Percentiles rank a stretch among this genome's conserved stretches.
These are phyloP conservation scores for Cynaeus angustus DNA, from an alignment of 2,888 invertebrate species.

Conservation along the genomic window DNA sequence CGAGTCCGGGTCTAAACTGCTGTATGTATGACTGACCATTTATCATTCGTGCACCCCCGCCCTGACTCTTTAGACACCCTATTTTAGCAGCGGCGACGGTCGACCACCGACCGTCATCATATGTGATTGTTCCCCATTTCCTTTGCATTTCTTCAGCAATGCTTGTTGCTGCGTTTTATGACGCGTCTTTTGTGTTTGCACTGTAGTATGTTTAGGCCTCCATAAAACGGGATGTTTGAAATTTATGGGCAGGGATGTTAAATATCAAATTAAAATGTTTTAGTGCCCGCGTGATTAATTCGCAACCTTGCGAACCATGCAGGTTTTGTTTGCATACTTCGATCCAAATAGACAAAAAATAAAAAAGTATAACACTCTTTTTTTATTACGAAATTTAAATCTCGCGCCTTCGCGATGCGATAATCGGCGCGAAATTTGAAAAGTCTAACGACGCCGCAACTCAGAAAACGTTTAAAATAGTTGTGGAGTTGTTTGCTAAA, in stretches of 20 bases:
- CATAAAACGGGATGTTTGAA: constrained; percentile 45
- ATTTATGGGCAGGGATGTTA: constrained; percentile 45
- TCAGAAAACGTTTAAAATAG: no score
- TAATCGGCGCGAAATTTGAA: no score
- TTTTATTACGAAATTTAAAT: no score
- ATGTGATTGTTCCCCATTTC: constrained; percentile 50
- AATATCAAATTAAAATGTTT: constrained; percentile 49
- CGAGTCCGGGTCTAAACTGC: constrained; percentile 70
- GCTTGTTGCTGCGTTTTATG: constrained; percentile 55
- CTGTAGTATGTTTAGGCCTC: constrained; percentile 46
- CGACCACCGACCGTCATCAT: constrained; percentile 51
- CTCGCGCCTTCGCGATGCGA: no score
- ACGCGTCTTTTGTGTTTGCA: constrained; percentile 51
- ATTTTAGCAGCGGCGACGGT: constrained; percentile 47
- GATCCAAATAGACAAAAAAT: no score
- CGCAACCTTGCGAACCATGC: constrained; percentile 1
- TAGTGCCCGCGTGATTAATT: constrained; percentile 44
- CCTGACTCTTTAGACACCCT: constrained; percentile 49
- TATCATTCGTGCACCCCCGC: constrained; percentile 69
- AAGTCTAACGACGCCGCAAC: no score
- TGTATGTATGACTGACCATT: constrained; percentile 72
- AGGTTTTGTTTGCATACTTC: background rate
- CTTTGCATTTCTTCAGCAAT: constrained; percentile 49
- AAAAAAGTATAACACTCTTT: no score
- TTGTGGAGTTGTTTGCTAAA: no score